Percentiles rank a stretch among this genome's conserved stretches.
Evolutionary conservation across 1,140 invertebrate genomes (phyloP).

Genomic region (Melipona quadrifasciata): DNA sequence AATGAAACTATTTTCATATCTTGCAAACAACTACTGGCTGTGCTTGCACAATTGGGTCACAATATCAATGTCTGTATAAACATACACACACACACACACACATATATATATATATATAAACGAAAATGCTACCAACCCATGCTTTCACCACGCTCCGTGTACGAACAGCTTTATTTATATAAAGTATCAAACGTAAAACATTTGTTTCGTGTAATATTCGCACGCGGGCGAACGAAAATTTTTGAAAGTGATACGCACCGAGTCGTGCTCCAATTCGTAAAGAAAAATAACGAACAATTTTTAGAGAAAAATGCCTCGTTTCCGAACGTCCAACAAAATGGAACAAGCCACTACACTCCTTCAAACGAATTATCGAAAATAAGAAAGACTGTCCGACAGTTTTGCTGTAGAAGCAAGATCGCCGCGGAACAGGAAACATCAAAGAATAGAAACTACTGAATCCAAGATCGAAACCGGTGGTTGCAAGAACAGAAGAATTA

Average conservation of each 20-base stretch:
- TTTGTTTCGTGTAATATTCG: background rate
- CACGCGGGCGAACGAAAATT: no score
- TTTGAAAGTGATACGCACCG: no score
- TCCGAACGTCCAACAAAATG: background rate
- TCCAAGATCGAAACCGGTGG: background rate
- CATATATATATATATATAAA: background rate
- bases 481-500: background rate
- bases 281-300: background rate
- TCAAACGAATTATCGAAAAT: background rate
- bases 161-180: background rate
- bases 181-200: background rate
- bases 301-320: background rate
- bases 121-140: background rate
- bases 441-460: background rate
- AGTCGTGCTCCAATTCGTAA: no score
- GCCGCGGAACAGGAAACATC: background rate
- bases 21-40: background rate
- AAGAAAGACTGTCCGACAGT: background rate
- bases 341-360: background rate
- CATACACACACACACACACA: background rate
- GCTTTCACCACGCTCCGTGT: background rate
- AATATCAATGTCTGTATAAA: background rate
- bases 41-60: background rate
- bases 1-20: slow-evolving; percentile 9
- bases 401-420: background rate